Evolutionary conservation across 2,888 invertebrate species (phyloP).

Genomic region (Drosophila differens): DNA sequence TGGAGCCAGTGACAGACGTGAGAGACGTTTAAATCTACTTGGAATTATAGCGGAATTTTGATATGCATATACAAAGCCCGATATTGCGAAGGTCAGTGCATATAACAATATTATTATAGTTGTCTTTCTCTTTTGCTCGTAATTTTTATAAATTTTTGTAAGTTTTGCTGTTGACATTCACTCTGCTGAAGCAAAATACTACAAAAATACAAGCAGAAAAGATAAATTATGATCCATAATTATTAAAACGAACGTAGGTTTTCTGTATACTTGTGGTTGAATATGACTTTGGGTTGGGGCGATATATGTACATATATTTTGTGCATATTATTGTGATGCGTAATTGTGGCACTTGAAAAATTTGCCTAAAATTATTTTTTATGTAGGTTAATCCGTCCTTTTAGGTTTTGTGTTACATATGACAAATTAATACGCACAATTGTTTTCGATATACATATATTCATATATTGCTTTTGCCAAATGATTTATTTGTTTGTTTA

Average conservation of each 20-base stretch:
- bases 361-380: conserved; percentile 17
- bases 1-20: conserved; percentile 43
- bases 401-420: conserved; percentile 64
- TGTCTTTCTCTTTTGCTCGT: conserved; percentile 16
- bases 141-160: conserved; percentile 20
- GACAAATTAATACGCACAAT: conserved; percentile 39
- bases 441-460: conserved; percentile 7
- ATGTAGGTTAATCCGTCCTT: conserved; percentile 74
- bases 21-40: conserved; percentile 59
- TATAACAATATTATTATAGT: conserved; percentile 8
- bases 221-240: conserved; percentile 35
- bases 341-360: conserved; percentile 50
- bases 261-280: conserved; percentile 34
- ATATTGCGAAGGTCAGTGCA: conserved; percentile 59
- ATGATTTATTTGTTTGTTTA: conserved; percentile 62
- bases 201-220: conserved; percentile 29
- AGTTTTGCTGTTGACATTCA: conserved; percentile 20
- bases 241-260: conserved; percentile 60
- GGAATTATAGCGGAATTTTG: conserved; percentile 45
- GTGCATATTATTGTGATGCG: conserved; percentile 55
- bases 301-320: conserved; percentile 8
- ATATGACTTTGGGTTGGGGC: conserved; percentile 10
- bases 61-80: conserved; percentile 20
- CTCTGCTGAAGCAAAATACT: conserved; percentile 26
- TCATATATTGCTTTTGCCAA: conserved; percentile 17